phyloP scores from a whole-genome alignment of 2,888 invertebrate species.

The Parnassius mnemosyne region DNA sequence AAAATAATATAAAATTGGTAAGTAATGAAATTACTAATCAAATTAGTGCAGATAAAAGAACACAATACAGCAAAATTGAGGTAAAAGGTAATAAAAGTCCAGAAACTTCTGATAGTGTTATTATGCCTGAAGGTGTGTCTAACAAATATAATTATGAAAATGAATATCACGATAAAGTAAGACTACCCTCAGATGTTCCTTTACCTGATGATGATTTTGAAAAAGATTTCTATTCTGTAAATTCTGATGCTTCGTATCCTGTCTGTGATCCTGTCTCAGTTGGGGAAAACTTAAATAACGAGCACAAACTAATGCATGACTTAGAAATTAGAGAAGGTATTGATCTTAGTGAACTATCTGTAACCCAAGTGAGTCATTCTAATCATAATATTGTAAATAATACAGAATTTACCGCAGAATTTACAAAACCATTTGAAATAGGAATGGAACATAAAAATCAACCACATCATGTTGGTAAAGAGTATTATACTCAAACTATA shows the following conservation, averaged over 20 bases:
- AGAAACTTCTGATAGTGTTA: not conserved
- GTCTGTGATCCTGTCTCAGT: not conserved
- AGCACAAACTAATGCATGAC: not conserved
- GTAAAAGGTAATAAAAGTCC: not conserved
- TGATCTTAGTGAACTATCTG: not conserved
- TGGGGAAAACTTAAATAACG: not conserved
- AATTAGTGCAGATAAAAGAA: not conserved
- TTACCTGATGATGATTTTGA: constrained; percentile 55
- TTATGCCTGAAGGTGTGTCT: constrained; percentile 9
- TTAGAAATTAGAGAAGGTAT: not conserved
- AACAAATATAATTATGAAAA: not conserved
- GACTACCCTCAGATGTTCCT: constrained; percentile 43
- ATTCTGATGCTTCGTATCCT: not conserved
- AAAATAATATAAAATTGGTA: not conserved
- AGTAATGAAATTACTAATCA: not conserved
- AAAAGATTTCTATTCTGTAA: constrained; percentile 29
- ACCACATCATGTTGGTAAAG: too few species aligned
- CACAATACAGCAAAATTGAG: not conserved
- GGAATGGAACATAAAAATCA: too few species aligned
- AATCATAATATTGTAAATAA: not conserved
- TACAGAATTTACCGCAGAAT: not conserved
- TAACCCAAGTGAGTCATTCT: not conserved
- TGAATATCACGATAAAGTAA: constrained; percentile 4
- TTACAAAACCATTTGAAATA: not conserved
- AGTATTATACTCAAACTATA: too few species aligned